Evolutionary conservation across 2,888 invertebrate genomes (phyloP).

Genomic region (Choristoneura rosaceana): DNA sequence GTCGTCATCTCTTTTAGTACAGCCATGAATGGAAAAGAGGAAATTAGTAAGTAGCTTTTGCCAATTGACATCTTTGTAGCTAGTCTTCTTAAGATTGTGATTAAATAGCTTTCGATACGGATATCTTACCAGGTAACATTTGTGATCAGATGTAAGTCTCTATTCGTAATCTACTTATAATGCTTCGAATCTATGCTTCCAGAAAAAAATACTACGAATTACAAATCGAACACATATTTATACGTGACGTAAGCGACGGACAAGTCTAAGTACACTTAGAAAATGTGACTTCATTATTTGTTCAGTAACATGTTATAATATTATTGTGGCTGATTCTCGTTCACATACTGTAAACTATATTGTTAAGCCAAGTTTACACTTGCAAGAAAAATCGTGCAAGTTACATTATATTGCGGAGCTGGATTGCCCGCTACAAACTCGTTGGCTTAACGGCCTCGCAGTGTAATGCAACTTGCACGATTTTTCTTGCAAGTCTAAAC

Average conservation of each 20-base stretch:
- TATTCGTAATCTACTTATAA: background rate
- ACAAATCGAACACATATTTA: no score
- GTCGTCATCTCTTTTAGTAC: conserved; percentile 93
- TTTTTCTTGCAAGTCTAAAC: no score
- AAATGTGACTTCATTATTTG: no score
- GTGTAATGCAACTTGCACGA: no score
- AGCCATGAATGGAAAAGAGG: conserved; percentile 87
- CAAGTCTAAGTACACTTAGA: no score
- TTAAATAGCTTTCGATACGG: background rate
- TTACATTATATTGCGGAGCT: no score
- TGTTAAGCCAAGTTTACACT: no score
- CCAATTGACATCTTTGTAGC: background rate
- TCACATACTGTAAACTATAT: background rate
- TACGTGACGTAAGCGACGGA: no score
- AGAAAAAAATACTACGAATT: background rate
- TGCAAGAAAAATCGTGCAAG: no score
- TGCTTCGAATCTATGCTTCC: background rate
- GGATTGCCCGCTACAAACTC: no score
- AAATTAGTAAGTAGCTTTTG: conserved; percentile 84
- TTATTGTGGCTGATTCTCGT: background rate
- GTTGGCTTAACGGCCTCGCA: no score
- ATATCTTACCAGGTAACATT: background rate
- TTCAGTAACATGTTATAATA: background rate
- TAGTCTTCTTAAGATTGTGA: background rate
- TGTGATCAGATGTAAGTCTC: background rate